phyloP scores from a whole-genome alignment of 2,888 invertebrate genomes.

The Colostygia pectinataria region DNA sequence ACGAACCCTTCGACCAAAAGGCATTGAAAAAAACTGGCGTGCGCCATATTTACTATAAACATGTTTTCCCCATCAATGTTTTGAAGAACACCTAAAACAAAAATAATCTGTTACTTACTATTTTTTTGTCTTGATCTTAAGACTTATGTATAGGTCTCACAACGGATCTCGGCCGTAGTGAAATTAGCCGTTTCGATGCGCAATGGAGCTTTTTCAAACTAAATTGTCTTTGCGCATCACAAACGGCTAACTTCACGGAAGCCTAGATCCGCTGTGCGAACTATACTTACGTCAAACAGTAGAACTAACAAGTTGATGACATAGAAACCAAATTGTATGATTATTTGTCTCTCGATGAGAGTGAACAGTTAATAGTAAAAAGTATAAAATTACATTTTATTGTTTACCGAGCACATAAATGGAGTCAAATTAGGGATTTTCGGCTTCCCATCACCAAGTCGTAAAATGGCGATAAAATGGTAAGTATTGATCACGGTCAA shows the following conservation, averaged over 20 bases:
- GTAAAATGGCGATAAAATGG: constrained; percentile 75
- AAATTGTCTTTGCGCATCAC: too few species aligned
- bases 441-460: constrained; percentile 67
- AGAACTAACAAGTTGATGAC: too few species aligned
- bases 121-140: too few species aligned
- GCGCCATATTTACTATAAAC: constrained; percentile 8
- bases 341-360: constrained; percentile 14
- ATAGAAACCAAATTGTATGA: constrained; percentile 14
- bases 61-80: background rate
- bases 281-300: too few species aligned
- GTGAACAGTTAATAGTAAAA: constrained; percentile 20
- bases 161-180: too few species aligned
- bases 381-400: constrained; percentile 71
- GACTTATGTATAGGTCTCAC: too few species aligned
- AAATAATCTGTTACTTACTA: too few species aligned
- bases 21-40: constrained; percentile 14
- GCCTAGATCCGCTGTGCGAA: too few species aligned
- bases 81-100: too few species aligned
- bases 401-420: constrained; percentile 71
- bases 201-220: too few species aligned
- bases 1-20: constrained; percentile 18
- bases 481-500: constrained; percentile 72
- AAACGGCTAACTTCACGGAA: too few species aligned
- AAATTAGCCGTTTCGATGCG: too few species aligned
- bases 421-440: constrained; percentile 77